phyloP scores from a whole-genome alignment of 2,797 vertebrate species.

The Danio tinwini region DNA sequence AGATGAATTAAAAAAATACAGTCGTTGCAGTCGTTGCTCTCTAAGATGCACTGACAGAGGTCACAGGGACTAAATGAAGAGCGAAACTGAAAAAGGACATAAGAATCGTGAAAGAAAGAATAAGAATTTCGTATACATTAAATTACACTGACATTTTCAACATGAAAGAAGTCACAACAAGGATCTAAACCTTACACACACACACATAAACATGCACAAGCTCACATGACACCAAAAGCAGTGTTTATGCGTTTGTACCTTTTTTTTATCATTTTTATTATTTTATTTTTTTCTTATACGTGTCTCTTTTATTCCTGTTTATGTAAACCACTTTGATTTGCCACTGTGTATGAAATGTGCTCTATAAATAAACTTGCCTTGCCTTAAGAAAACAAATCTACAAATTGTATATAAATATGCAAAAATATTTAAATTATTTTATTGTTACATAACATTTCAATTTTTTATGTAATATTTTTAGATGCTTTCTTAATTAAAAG shows the following conservation, averaged over 20 bases:
- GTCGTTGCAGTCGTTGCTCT: conserved; percentile 66
- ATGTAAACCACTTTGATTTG: too few species aligned
- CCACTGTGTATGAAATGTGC: too few species aligned
- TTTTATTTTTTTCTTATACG: too few species aligned
- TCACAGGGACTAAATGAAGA: conserved; percentile 59
- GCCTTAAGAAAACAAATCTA: not conserved
- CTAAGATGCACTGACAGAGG: conserved; percentile 83
- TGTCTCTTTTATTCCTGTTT: too few species aligned
- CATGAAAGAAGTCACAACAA: too few species aligned
- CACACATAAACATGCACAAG: not conserved
- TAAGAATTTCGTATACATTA: not conserved
- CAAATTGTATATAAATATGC: not conserved
- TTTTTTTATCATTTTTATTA: too few species aligned
- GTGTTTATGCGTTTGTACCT: not conserved
- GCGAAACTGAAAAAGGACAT: conserved; percentile 23
- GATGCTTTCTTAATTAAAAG: too few species aligned
- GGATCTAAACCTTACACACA: too few species aligned
- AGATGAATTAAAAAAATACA: conserved; percentile 38
- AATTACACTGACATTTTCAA: too few species aligned
- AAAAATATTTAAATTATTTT: not conserved
- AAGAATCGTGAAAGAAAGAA: too few species aligned
- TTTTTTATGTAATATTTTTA: too few species aligned
- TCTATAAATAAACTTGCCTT: too few species aligned
- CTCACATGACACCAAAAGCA: not conserved
- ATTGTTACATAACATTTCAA: not conserved